phyloP scores from a whole-genome alignment of 2,113 vertebrate species.

The Perca flavescens region DNA sequence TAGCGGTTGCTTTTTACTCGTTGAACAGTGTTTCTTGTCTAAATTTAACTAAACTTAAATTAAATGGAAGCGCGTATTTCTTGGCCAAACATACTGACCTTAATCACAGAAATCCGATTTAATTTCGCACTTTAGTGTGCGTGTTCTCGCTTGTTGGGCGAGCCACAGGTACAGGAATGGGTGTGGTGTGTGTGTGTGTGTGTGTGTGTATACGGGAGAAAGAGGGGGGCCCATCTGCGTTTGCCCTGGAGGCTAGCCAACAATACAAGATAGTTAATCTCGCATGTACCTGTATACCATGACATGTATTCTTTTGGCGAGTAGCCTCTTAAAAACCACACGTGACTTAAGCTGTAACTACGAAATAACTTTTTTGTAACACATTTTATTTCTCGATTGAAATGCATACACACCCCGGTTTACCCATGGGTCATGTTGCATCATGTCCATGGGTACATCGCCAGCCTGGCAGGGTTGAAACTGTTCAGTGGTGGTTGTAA shows the following conservation, averaged over 20 bases:
- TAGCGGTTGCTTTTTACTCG: not conserved
- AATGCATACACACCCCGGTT: not conserved
- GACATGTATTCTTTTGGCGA: not conserved
- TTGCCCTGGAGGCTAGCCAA: not conserved
- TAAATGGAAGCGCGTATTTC: fast-evolving
- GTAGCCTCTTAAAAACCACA: no score
- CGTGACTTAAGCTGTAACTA: not conserved
- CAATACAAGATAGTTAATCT: not conserved
- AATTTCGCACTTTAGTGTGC: constrained; percentile 14
- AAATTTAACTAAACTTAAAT: not conserved
- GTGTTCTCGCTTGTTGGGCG: constrained; percentile 13
- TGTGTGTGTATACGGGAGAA: constrained; percentile 3
- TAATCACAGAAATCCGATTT: not conserved
- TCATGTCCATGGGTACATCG: not conserved
- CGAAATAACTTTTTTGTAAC: not conserved
- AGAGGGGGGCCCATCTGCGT: not conserved
- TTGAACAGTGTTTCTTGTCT: not conserved
- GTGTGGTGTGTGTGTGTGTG: constrained; percentile 67
- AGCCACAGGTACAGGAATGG: constrained; percentile 75
- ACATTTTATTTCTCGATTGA: not conserved
- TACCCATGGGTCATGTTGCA: not conserved
- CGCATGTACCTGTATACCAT: not conserved
- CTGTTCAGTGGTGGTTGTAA: not conserved
- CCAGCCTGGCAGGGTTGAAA: not conserved
- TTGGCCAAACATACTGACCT: not conserved